Base-by-base conservation (phyloP, 2,797 vertebrate species). In the Nothura maculosa region DNA sequence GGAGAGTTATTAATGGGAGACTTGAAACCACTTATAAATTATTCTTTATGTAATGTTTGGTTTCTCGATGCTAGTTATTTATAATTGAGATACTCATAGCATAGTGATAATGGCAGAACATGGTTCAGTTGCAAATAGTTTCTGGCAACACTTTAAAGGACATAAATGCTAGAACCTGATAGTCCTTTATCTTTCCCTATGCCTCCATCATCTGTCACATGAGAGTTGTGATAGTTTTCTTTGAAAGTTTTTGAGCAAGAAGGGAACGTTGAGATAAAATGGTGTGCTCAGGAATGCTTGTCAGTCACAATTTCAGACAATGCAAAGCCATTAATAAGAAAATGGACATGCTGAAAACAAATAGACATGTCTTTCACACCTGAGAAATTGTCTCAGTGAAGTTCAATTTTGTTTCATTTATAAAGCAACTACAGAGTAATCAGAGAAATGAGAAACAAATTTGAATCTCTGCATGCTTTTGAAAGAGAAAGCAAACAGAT, bases 11-110 rank as follows among this genome's bases (percentile, higher is more conserved):
- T 90, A 85, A 77, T 34, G 30, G 15, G 17, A 85, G 42, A 50
- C 30, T 75, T 81, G 21, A 77, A 87, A 94, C 28, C 5, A 8
- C 50, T 86, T 91, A 17, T 30, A 92, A 89, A 81, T 92, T 47
- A 75, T 50, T 82, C 40, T 85, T 79, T 72, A 81, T 92, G 84
- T 82, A 42, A 45, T 83, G 27, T 77, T 93, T 91, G n/a, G 48
- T 90, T 92, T 81, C 43, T 85, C 86, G 72, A 58, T 30, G 32
- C 28, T 48, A 87, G 52, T 63, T 76, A 89, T 93, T 86, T 79
- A 28, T 60, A 95, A 86, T 66, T 84, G 54, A 92, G 89, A 82
- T 85, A 60, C 8, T 83, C 6, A 40, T 15, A 62, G 52, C 14
- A 38, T 60, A 85, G 45, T 68, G 58, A 78, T 75, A 42, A 69